phyloP scores from a whole-genome alignment of 2,888 invertebrate species.

The Metellina segmentata region DNA sequence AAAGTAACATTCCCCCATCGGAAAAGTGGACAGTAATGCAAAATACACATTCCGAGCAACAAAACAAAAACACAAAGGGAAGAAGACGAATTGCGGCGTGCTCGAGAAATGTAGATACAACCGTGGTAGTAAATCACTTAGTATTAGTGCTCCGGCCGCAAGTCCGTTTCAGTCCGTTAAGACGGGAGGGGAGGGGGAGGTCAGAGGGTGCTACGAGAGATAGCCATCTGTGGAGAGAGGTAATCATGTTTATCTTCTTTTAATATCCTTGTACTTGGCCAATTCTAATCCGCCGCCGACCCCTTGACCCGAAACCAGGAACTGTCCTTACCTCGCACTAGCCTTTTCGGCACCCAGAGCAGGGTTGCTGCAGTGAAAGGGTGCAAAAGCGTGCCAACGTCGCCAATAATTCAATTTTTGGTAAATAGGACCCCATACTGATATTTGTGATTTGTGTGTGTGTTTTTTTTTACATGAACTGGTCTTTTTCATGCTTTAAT shows the following conservation, averaged over 20 bases:
- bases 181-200: constrained; percentile 30
- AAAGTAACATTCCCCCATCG: constrained; percentile 8
- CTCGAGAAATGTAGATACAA: constrained; percentile 15
- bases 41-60: constrained; percentile 21
- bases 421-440: too few relatives aligned
- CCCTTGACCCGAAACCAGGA: constrained; percentile 66
- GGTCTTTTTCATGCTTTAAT: too few relatives aligned
- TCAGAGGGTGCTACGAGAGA: constrained; percentile 55
- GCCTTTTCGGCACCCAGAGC: constrained; percentile 38
- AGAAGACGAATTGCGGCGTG: constrained; percentile 46
- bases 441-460: too few relatives aligned
- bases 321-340: constrained; percentile 38
- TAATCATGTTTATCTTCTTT: constrained; percentile 74
- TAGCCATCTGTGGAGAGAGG: constrained; percentile 54
- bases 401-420: neutral
- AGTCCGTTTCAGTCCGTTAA: constrained; percentile 27
- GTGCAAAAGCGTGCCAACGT: neutral
- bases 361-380: constrained; percentile 24
- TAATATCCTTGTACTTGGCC: constrained; percentile 60
- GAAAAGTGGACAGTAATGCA: constrained; percentile 14
- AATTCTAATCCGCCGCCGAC: constrained; percentile 49
- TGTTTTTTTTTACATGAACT: too few relatives aligned
- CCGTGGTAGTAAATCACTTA: constrained; percentile 68
- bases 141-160: constrained; percentile 13
- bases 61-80: constrained; percentile 18